A percentile compares a stretch with the other conserved stretches of the same genome.
These are phyloP conservation scores for Astropecten irregularis DNA, from an alignment of 53 echinoderm and acorn worm genomes.

Conservation along the genomic window DNA sequence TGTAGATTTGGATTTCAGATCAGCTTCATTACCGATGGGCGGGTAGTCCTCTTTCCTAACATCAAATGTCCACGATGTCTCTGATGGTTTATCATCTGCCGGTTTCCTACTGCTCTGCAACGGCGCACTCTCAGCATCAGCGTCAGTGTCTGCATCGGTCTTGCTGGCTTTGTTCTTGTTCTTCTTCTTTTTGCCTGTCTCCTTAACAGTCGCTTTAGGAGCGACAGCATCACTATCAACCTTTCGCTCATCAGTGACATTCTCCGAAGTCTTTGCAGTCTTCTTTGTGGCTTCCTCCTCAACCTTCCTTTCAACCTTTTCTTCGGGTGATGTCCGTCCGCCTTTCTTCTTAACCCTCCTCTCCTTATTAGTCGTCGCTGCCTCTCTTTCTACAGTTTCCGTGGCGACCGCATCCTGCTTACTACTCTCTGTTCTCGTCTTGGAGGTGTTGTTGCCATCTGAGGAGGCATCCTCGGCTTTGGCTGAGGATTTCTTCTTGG, in stretches of 20 bases:
- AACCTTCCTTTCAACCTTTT: not conserved
- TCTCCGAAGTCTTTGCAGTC: not conserved
- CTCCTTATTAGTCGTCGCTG: conserved; percentile 4
- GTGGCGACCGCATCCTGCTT: conserved; percentile 8
- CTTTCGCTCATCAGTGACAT: not conserved
- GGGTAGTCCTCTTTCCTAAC: not conserved
- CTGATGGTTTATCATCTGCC: not conserved
- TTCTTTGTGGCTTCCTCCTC: not conserved
- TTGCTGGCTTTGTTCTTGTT: conserved; percentile 46
- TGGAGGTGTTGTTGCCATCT: no score
- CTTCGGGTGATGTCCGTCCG: conserved; percentile 9
- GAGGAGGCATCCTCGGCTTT: no score
- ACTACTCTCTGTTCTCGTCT: not conserved
- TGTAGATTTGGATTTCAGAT: not conserved
- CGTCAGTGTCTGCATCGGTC: not conserved
- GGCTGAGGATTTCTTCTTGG: not conserved
- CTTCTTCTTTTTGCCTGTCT: conserved; percentile 39
- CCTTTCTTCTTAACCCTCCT: not conserved
- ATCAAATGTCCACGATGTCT: not conserved
- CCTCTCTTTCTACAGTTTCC: conserved; percentile 13
- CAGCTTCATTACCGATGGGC: not conserved
- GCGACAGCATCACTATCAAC: not conserved
- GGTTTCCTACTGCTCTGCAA: not conserved
- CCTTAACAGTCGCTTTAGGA: not conserved
- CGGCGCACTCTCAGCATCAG: not conserved